These are phyloP conservation scores for Adelognathus sp. DNA, from an alignment of 2,888 invertebrate species.

Conservation along the genomic window DNA sequence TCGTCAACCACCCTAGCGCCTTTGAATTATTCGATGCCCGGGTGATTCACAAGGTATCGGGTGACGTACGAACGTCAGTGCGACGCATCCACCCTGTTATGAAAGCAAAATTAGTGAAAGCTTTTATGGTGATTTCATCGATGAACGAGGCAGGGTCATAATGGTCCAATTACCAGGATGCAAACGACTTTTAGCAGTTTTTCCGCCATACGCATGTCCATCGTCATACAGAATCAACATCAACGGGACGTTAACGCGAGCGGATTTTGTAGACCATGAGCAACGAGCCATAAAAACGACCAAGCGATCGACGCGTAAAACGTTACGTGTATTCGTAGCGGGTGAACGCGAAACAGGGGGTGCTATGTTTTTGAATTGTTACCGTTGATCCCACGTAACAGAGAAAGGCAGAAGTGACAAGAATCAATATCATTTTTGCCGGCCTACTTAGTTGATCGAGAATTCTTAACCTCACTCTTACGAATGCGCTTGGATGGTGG, in stretches of 20 bases:
- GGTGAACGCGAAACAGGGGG: slow-evolving; percentile 67
- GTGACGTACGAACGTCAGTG: background rate
- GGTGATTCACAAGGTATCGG: slow-evolving; percentile 12
- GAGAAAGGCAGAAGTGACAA: slow-evolving; percentile 27
- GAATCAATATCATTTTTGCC: background rate
- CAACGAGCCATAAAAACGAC: slow-evolving; percentile 70
- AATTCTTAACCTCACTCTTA: too few relatives aligned
- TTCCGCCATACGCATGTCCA: slow-evolving; percentile 46
- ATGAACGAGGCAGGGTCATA: background rate
- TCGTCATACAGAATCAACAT: slow-evolving; percentile 43
- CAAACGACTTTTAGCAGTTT: slow-evolving; percentile 66
- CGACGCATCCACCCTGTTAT: background rate
- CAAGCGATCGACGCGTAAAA: too few relatives aligned
- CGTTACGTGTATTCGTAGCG: slow-evolving; percentile 2
- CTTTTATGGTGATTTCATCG: background rate
- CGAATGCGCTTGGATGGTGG: too few relatives aligned
- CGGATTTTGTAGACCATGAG: slow-evolving; percentile 65
- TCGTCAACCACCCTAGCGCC: background rate
- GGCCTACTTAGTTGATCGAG: too few relatives aligned
- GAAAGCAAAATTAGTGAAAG: background rate
- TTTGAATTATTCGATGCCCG: slow-evolving; percentile 9
- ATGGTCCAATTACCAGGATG: slow-evolving; percentile 44
- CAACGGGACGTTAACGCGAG: slow-evolving; percentile 54
- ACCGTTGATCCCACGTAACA: slow-evolving; percentile 49
- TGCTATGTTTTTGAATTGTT: slow-evolving; percentile 55